Evolutionary conservation across 2,797 vertebrate species (phyloP), one percentile per base, ranked within the genome.

Genomic region (Acrossocheilus fasciatus): DNA sequence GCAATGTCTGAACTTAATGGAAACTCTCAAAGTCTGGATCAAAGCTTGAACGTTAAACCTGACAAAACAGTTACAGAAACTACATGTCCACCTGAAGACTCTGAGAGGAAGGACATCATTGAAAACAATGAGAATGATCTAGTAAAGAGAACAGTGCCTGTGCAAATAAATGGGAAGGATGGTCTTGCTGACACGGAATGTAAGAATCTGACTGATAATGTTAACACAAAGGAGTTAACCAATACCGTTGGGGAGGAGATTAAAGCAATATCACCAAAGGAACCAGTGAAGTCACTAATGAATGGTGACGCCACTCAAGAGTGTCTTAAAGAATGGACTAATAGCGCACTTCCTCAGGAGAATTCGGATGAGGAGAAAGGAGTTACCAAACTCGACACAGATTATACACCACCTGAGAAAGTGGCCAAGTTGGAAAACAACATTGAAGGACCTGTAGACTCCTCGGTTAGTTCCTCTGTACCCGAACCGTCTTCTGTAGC

Each of bases 101-200:
- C 83, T 26, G 92, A 88, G 86, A 87, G 81, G 20, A 81, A 85
- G 79, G 81, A 87, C 54, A 73, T 66, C 57, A 87, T 79, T 68
- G 92, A 92, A 93, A 92, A 93, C 88, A 79, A 59, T 12, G 94
- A 95, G 78, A 95, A 94, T 39, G 82, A 91, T 30, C 95, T 95
- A 34, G 23, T 81, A 14, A 82, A 86, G 23, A 87, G 88, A 66
- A 74, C 79, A 76, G n/a, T 90, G 9, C 85, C 82, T 0, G 91
- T 96, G 87, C 97, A 98, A 85, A 93, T 99, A 39, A 99, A 99
- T 47, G 98, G 98, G 34, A 96, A 96, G 88, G 93, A 95, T 9
- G 88, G n/a, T 45, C 91, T 9, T 75, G 87, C 92, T 41, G 88
- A 91, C 20, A 84, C 92, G 34, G 68, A 90, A 45, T 93, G 93